Conservation (phyloP, 2,113 vertebrate genomes). For the Stigmatopora nigra region DNA sequence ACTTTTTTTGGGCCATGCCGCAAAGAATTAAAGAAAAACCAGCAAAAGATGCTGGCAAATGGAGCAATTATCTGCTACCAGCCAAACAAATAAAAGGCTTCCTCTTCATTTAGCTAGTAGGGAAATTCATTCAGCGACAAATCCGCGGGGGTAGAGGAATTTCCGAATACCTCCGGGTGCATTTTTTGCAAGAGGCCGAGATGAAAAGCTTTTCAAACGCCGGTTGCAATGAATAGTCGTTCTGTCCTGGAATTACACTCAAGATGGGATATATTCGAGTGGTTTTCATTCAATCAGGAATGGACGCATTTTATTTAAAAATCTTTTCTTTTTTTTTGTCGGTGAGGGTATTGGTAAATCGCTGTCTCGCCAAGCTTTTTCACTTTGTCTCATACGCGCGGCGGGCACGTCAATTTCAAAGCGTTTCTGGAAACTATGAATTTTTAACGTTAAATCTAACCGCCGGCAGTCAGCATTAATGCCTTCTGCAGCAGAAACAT, state of each 20-base stretch:
- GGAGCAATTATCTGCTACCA: slow-evolving; percentile 33
- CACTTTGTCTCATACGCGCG: background rate
- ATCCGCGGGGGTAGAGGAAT: slow-evolving; percentile 31
- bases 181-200: slow-evolving; percentile 35
- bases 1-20: background rate
- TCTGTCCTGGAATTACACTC: slow-evolving; percentile 24
- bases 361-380: background rate
- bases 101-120: slow-evolving; percentile 40
- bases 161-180: slow-evolving; percentile 43
- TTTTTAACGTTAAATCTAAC: slow-evolving; percentile 51
- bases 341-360: background rate
- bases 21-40: too few species aligned
- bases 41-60: slow-evolving; percentile 21
- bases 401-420: slow-evolving; percentile 41
- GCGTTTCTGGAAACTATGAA: slow-evolving; percentile 30
- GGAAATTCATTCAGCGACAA: slow-evolving; percentile 31
- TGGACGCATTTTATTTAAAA: slow-evolving; percentile 14
- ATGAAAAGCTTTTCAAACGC: slow-evolving; percentile 40
- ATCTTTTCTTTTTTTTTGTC: slow-evolving; percentile 1
- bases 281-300: slow-evolving; percentile 17
- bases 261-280: slow-evolving; percentile 12
- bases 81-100: slow-evolving; percentile 43
- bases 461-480: slow-evolving; percentile 37
- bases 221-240: slow-evolving; percentile 25
- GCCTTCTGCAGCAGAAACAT: slow-evolving; percentile 35